Evolutionary conservation across 2,797 vertebrate genomes (phyloP).

Genomic region (Melanotaenia parkinsoni): DNA sequence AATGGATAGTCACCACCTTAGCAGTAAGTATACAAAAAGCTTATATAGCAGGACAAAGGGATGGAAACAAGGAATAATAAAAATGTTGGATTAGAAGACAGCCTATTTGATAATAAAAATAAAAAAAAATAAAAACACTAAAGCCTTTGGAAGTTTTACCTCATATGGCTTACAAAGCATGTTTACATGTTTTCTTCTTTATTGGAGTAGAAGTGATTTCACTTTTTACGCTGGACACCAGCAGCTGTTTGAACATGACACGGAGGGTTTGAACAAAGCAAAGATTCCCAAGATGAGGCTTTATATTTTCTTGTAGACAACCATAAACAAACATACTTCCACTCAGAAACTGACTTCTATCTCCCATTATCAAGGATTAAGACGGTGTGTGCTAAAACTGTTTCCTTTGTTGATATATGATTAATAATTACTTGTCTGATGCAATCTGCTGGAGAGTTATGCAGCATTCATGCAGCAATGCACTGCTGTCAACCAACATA

Average conservation of each 20-base stretch:
- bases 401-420: conserved; percentile 10
- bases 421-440: conserved; percentile 2
- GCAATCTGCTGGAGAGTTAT: not conserved
- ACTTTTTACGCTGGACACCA: not conserved
- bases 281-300: not conserved
- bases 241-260: conserved; percentile 3
- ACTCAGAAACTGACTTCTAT: not conserved
- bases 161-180: conserved; percentile 32
- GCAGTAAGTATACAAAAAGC: conserved; percentile 21
- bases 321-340: not conserved
- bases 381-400: not conserved
- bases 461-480: conserved; percentile 31
- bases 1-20: not conserved
- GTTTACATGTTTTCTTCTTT: conserved; percentile 1
- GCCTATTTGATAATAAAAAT: not conserved
- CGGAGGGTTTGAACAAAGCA: not conserved
- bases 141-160: conserved; percentile 7
- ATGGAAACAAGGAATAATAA: conserved; percentile 43
- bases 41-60: conserved; percentile 12
- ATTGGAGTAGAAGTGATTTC: not conserved
- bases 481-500: not conserved
- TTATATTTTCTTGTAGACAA: not conserved
- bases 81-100: conserved; percentile 16
- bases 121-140: not conserved
- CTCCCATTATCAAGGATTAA: conserved; percentile 8